A percentile compares a stretch with the other conserved stretches of the same genome.
phyloP scores from a whole-genome alignment of 2,888 invertebrate species.

The Crepidodera aurea region DNA sequence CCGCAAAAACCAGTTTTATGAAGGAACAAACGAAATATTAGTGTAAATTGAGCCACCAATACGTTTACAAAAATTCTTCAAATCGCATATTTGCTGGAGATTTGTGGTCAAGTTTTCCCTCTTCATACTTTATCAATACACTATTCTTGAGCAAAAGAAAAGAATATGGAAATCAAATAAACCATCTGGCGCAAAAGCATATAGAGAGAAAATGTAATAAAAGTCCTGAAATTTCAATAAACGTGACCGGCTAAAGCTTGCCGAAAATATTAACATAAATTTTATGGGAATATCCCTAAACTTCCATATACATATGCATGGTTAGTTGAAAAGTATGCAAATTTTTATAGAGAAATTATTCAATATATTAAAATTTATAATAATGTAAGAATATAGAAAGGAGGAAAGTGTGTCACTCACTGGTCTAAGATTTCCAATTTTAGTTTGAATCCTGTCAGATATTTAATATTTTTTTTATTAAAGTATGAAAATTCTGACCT shows the following conservation, averaged over 20 bases:
- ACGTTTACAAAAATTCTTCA: too few relatives aligned
- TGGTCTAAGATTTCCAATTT: too few relatives aligned
- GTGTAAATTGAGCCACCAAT: too few relatives aligned
- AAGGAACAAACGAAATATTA: too few relatives aligned
- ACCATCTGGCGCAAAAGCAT: constrained; percentile 28
- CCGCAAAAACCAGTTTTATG: too few relatives aligned
- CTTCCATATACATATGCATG: constrained; percentile 36
- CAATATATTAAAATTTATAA: constrained; percentile 13
- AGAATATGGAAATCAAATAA: constrained; percentile 27
- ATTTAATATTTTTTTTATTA: too few relatives aligned
- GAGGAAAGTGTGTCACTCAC: too few relatives aligned
- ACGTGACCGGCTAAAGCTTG: constrained; percentile 31
- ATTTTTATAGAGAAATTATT: constrained; percentile 33
- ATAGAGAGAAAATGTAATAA: constrained; percentile 33
- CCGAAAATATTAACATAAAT: constrained; percentile 35
- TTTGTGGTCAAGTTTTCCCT: constrained; percentile 1
- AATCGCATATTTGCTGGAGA: too few relatives aligned
- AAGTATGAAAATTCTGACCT: too few relatives aligned
- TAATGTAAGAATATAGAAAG: neutral
- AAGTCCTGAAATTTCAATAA: constrained; percentile 35
- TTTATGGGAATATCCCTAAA: constrained; percentile 27
- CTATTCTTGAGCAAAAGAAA: constrained; percentile 12
- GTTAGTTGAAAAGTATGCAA: constrained; percentile 32
- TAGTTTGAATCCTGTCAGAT: too few relatives aligned
- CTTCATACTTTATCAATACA: constrained; percentile 3